Percentiles rank a stretch among this genome's conserved stretches.
These are phyloP conservation scores for Mobula hypostoma DNA, from an alignment of 2,113 vertebrate species.

Conservation along the genomic window DNA sequence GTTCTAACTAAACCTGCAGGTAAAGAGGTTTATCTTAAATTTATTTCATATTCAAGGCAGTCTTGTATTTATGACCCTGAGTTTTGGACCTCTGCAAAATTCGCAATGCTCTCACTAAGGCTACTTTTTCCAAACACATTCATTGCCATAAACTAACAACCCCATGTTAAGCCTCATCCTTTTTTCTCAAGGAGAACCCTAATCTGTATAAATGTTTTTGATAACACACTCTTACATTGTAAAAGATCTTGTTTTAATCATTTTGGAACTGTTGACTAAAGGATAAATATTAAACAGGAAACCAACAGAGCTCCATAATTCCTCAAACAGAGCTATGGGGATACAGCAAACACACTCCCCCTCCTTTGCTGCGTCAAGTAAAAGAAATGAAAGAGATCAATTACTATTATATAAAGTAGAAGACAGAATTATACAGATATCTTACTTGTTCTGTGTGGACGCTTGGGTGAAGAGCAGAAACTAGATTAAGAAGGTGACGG, in stretches of 20 bases:
- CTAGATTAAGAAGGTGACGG: slow-evolving; percentile 90
- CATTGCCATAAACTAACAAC: no score
- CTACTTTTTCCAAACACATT: no score
- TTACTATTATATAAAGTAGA: background rate
- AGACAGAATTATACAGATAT: background rate
- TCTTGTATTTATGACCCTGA: no score
- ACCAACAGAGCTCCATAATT: background rate
- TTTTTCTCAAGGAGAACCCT: background rate
- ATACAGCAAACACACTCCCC: background rate
- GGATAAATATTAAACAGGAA: background rate
- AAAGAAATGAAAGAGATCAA: background rate
- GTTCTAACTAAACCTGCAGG: no score
- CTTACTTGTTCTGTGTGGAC: slow-evolving; percentile 95
- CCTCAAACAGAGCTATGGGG: background rate
- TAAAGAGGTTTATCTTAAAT: no score
- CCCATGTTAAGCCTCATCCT: background rate
- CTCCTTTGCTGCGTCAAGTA: no score
- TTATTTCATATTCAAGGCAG: no score
- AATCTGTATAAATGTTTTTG: background rate
- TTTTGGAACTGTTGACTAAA: background rate
- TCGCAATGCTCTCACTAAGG: no score
- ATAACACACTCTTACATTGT: background rate
- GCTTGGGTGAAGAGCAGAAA: slow-evolving; percentile 90
- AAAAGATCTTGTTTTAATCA: no score
- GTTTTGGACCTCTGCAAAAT: no score